Base-by-base conservation (phyloP, 2,113 vertebrate species). In the Grammatotria lemairii region DNA sequence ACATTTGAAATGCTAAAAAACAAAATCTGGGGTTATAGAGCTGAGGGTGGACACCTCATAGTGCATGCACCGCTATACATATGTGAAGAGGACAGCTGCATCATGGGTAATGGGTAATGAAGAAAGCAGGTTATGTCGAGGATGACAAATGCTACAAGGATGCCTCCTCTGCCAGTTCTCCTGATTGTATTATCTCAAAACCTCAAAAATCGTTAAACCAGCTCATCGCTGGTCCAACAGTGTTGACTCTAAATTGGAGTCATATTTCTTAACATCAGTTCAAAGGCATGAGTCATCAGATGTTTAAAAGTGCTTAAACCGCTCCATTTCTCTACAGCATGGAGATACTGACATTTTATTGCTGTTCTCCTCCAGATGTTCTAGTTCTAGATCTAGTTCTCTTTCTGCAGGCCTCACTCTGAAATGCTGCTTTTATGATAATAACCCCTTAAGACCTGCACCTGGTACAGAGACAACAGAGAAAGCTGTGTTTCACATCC, bases 41-140 rank as follows among this genome's bases (percentile, higher is more conserved):
- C 19, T 68, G n/a, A 40, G 5, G 11, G 0, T 40, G 2, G 1
- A 68, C 0, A 14, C 7, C 5, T 40, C 35, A 68, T 13, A 0
- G 63, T 9, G 63, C 10, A 40, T 68, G 35, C 11, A 21, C 19
- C 0, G 3, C 11, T 40, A 23, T 68, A 23, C 63, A 6, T 68
- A 23, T 40, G 19, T 68, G 35, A 40, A 40, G 63, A 2, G 63
- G 6, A 13, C 1, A 68, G 33, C 63, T 9, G 63, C 33, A 40
- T 68, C n/a, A 68, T 40, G 35, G 63, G 19, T 31, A 60, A 17
- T 60, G 28, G 16, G 26, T 40, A 21, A 21, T 38, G 33, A 38
- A 40, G 63, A 21, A 5, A 5, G 19, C 11, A 68, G 33, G 63
- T 40, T 68, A 21, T 68, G 63, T 21, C 2, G 19, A 38, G 7